Evolutionary conservation across 2,113 vertebrate genomes (phyloP), one percentile per base, ranked within the genome.

Genomic region (Gymnarchus niloticus): DNA sequence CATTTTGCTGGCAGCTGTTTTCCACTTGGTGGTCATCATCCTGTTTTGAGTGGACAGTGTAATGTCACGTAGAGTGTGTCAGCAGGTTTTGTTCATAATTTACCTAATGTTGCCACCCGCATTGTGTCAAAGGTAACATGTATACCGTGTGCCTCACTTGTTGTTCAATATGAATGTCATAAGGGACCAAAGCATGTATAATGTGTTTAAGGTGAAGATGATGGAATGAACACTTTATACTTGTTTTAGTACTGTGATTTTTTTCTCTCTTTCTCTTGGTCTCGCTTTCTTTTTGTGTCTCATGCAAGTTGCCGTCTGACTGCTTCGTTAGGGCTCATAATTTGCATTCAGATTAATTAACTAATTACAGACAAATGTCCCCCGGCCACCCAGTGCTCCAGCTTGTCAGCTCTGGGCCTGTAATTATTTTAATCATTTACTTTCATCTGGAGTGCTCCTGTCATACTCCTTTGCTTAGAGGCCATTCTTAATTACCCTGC

Each of bases 401-500:
- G 96, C 97, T 97, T 97, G 96, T 98, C 97, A 99, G 96, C 96
- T 97, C 96, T 95, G 96, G 95, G 97, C 96, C 97, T 97, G 97
- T 98, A 99, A 99, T 99, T 99, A 99, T 99, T 99, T 99, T 99
- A 99, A 99, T 99, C 97, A 99, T 99, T 98, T 99, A 97, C 98
- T 99, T 99, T 99, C 97, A 99, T 99, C 97, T 99, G 98, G 95
- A 97, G 96, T 96, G 95, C 97, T 94, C 95, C 96, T 97, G 96
- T 97, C 97, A 94, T 94, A 96, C 96, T 95, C 95, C 96, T 95
- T 96, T 92, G 96, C 97, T 98, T 96, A 96, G 95, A 97, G 97
- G 97, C 97, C 97, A 97, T 97, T 97, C 98, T 98, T 98, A 99
- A 98, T 99, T 94, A 95, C 93, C 93, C 93, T 93, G 92, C 93